Evolutionary conservation across 2,113 vertebrate genomes (phyloP), one percentile per base, ranked within the genome.

Genomic region (Sprattus sprattus): DNA sequence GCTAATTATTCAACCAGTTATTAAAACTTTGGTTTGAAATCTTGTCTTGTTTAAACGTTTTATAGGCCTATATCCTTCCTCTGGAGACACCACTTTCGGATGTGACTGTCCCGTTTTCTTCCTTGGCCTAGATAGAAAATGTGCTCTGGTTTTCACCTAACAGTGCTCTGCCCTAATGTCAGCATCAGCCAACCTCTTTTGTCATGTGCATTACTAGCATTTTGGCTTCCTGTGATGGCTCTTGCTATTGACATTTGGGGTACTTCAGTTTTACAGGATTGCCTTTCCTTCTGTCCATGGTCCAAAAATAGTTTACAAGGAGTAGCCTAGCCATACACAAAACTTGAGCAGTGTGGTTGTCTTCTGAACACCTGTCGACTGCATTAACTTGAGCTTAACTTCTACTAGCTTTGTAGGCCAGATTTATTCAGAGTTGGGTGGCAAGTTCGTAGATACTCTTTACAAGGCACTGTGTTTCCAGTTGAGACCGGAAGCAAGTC

Each of bases 71-170:
- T 7, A 60, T 71, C 54, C 20, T 25, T 13, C 22, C n/a, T 71
- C 25, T 3, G 10, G 25, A 32, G 64, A 71, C 8, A 71, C 64
- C 64, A 15, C 64, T 28, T 71, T 71, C 32, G 28, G 28, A 67
- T 28, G 2, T 71, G 64, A 71, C 64, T 71, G 64, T 28, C 64
- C 64, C 64, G 64, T 71, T 71, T 71, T 71, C 64, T 32, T 71
- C 64, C 64, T 71, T 71, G 64, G n/a, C 64, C 64, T 71, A 71
- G 64, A 71, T 71, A 28, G 64, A 71, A 71, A 71, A 25, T 71
- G 25, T 71, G 64, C 64, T 71, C 64, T 71, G 64, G 32, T 28
- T 71, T 71, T 71, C 7, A 71, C 25, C 11, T 32, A 71, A 71
- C 64, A 15, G 64, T 71, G 64, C 64, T 28, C 64, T 28, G 28